Evolutionary conservation across 2,113 vertebrate genomes (phyloP).

Genomic region (Eudorcas thomsonii): DNA sequence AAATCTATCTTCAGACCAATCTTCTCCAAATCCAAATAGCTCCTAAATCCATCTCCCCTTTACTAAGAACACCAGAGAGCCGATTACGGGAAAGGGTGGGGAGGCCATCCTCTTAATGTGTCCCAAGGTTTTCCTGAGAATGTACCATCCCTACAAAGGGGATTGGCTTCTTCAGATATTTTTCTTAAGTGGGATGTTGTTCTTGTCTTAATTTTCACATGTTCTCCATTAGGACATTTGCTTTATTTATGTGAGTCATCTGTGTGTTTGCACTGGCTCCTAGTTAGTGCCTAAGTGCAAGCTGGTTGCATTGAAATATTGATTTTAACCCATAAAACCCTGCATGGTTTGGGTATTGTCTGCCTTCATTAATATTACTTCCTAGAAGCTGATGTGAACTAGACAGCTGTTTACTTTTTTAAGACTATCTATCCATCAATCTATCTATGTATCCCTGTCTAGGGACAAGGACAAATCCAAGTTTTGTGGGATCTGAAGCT

Average conservation of each 20-base stretch:
- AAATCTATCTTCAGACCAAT: neutral
- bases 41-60: neutral
- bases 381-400: slow-evolving; percentile 14
- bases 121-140: slow-evolving; percentile 21
- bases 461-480: neutral
- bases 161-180: neutral
- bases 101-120: neutral
- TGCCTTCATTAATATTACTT: slow-evolving; percentile 43
- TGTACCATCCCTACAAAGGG: neutral
- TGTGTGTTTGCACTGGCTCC: slow-evolving; percentile 32
- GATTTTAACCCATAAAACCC: slow-evolving; percentile 58
- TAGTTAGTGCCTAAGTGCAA: slow-evolving; percentile 56
- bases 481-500: neutral
- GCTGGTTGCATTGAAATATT: slow-evolving; percentile 54
- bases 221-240: slow-evolving; percentile 52
- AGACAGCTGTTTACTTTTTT: neutral
- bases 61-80: neutral
- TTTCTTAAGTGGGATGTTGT: slow-evolving; percentile 37
- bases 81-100: neutral
- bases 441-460: neutral
- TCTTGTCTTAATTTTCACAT: slow-evolving; percentile 56
- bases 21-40: neutral
- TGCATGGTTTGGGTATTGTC: slow-evolving; percentile 30
- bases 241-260: slow-evolving; percentile 56
- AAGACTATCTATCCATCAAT: neutral